Evolutionary conservation across 2,797 vertebrate species (phyloP).

Genomic region (Micromesistius poutassou): DNA sequence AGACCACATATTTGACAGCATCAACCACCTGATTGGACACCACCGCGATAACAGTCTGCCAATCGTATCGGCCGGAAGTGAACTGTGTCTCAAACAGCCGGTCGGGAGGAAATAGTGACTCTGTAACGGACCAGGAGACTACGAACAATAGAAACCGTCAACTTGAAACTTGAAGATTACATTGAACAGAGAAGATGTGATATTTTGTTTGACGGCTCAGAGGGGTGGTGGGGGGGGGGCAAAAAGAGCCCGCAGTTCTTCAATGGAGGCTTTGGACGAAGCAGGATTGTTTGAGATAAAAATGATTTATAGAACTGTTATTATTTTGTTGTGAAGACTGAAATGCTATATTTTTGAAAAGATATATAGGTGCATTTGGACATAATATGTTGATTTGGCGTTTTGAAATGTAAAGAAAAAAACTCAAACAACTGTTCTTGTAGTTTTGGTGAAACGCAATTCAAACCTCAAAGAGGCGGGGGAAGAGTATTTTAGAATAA

Average conservation of each 20-base stretch:
- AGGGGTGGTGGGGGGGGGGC: constrained; percentile 37
- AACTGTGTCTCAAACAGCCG: constrained; percentile 94
- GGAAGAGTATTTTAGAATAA: constrained; percentile 80
- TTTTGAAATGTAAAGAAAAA: constrained; percentile 69
- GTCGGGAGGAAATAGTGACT: constrained; percentile 85
- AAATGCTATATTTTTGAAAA: constrained; percentile 96
- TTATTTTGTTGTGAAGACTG: constrained; percentile 83
- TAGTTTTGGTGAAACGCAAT: constrained; percentile 77
- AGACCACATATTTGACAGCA: constrained; percentile 96
- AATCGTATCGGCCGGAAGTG: constrained; percentile 92
- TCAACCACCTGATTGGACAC: constrained; percentile 94
- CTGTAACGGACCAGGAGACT: constrained; percentile 47
- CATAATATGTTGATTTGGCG: constrained; percentile 79
- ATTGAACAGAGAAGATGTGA: constrained; percentile 48
- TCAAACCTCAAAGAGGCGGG: constrained; percentile 70
- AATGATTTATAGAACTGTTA: constrained; percentile 81
- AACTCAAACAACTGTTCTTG: constrained; percentile 62
- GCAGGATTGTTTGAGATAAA: constrained; percentile 57
- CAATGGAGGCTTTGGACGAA: constrained; percentile 46
- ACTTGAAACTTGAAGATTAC: constrained; percentile 70
- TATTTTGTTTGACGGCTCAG: constrained; percentile 47
- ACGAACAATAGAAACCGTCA: constrained; percentile 43
- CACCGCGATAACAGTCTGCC: constrained; percentile 94
- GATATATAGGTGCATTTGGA: constrained; percentile 75
- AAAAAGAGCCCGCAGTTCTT: constrained; percentile 36